Evolutionary conservation across 2,888 invertebrate species (phyloP).

Genomic region (Clepsis dumicolana): DNA sequence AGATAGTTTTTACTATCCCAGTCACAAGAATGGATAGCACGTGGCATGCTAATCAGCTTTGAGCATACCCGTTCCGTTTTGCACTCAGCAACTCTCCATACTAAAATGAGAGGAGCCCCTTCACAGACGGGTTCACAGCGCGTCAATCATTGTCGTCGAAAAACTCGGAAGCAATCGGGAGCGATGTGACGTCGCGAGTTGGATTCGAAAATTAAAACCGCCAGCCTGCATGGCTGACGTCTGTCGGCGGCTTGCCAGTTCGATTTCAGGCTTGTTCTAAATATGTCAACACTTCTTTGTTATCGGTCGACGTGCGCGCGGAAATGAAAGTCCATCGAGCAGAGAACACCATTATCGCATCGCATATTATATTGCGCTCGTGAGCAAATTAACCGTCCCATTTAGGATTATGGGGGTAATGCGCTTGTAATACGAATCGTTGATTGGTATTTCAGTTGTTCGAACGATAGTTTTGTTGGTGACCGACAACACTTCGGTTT

Average conservation of each 20-base stretch:
- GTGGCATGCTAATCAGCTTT: not conserved
- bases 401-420: slow-evolving; percentile 33
- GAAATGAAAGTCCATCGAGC: slow-evolving; percentile 84
- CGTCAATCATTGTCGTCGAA: slow-evolving; percentile 69
- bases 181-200: slow-evolving; percentile 73
- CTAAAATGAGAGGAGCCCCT: not conserved
- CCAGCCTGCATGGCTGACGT: slow-evolving; percentile 74
- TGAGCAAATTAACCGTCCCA: slow-evolving; percentile 59
- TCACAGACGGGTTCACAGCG: slow-evolving; percentile 29
- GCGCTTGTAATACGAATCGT: slow-evolving; percentile 4
- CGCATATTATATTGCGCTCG: slow-evolving; percentile 70
- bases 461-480: not conserved
- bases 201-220: slow-evolving; percentile 84
- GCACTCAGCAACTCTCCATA: not conserved
- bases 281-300: slow-evolving; percentile 85
- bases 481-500: not conserved
- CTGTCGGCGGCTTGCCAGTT: slow-evolving; percentile 73
- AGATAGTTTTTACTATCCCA: not conserved
- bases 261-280: slow-evolving; percentile 86
- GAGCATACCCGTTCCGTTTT: not conserved
- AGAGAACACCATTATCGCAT: slow-evolving; percentile 77
- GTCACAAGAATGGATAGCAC: too few relatives aligned
- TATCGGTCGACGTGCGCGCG: slow-evolving; percentile 80
- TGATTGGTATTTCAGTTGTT: not conserved
- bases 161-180: slow-evolving; percentile 69